Base-by-base conservation (phyloP, 1,140 invertebrate genomes). In the Dinothrombium tinctorium region DNA sequence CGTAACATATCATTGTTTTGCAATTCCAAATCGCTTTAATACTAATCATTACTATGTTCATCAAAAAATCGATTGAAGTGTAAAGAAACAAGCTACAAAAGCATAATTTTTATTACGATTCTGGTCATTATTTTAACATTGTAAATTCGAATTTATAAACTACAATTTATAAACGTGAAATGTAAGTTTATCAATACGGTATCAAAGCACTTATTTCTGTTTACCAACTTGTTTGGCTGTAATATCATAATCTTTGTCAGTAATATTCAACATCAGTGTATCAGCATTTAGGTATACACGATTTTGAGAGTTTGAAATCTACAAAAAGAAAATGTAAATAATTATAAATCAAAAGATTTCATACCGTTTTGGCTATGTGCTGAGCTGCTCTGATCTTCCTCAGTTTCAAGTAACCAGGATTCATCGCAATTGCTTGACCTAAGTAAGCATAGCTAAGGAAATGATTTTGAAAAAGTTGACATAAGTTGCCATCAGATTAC, bases 311-410 rank as follows among this genome's bases (percentile, higher is more conserved):
- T 69, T 72, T 22, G 92, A 76, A 62, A 94, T 76, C 84, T 83
- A 55, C 32, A 60, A 59, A 42, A 42, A 44, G 50, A 61, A 44
- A 42, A 9, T 41, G 33, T 25, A 35, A 36, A 36, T 21, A 21
- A 8, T 21, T 33, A 45, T 0, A 15, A 40, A 31, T 35, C 12
- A 28, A 9, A 11, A 7, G 3, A 20, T 14, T 17, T 61, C 66
- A 69, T 69, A 92, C 82, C 47, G 86, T 95, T 65, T 81, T 73
- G 17, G 94, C 78, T 62, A 99, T 96, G 53, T 75, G 86, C 56
- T 96, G 89, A 3, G 94, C 83, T 28, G 92, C 94, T 53, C 87
- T 69, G 47, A 99, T 82, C 62, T 98, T 99, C 47, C 94, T 69
- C 46, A 99, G 60, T 57, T 99, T 98, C 41, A 99, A 63, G 53